Evolutionary conservation across 2,888 invertebrate genomes (phyloP), one percentile per base, ranked within the genome.

Genomic region (Papilio protenor): DNA sequence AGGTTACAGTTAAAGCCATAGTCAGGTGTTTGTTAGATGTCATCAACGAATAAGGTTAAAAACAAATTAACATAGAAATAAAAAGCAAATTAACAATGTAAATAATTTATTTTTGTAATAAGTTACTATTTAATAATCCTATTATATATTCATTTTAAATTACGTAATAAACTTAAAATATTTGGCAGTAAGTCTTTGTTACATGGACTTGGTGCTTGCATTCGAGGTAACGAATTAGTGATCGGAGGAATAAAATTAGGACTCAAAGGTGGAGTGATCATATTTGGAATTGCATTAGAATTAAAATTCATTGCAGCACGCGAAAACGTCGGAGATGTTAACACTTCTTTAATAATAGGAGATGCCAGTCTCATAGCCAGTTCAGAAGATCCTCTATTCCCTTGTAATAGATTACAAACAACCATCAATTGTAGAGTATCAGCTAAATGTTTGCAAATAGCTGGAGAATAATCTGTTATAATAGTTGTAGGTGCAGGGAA

Each of bases 381-480:
- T 55, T 90, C 86, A 1, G 88, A 83, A 1, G 85, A 87, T 0
- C 86, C 87, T 70, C 83, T 84, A 11, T 81, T 87, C 23, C 88
- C 90, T 76, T 92, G 88, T 0, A 94, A 78, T 40, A 92, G 81
- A 80, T 92, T 91, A 21, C 87, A 85, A 0, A 92, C 90, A 1
- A 91, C 88, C 92, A 94, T 89, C 0, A 94, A 64, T 57, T 94
- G 91, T 1, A 94, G 83, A 0, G 92, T 90, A 59, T 93, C 89
- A 0, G 88, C 90, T 66, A 94, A 76, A 72, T 91, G 92, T 77
- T 91, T 89, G 78, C 93, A 92, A 0, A 91, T 87, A 0, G 86
- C 77, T 3, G 93, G 93, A 0, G 92, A 88, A 55, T 91, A 91
- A 72, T 93, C 93, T 0, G 92, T 90, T 40, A 92, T 89, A 1